Evolutionary conservation across 1,140 invertebrate species (phyloP).

Genomic region (Drosophila parvula): DNA sequence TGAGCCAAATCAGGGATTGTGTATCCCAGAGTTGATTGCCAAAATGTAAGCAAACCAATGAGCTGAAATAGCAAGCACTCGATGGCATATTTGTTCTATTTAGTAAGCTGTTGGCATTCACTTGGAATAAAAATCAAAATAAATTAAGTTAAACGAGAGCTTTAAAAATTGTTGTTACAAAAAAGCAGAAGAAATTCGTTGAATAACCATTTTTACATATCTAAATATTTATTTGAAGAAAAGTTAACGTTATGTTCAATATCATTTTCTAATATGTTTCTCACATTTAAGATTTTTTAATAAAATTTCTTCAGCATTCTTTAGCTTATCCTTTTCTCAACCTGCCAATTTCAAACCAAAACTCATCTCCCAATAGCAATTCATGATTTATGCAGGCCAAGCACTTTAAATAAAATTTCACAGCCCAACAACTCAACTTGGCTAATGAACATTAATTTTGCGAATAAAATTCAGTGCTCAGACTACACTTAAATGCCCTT

Average conservation of each 20-base stretch:
- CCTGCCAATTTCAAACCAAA: background rate
- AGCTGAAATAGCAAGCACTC: slow-evolving; percentile 4
- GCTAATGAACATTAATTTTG: slow-evolving; percentile 31
- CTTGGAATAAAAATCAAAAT: slow-evolving; percentile 10
- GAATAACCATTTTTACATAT: no score
- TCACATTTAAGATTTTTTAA: no score
- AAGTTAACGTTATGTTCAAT: no score
- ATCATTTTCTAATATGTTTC: no score
- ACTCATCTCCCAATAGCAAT: background rate
- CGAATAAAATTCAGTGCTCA: slow-evolving; percentile 6
- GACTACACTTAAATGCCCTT: slow-evolving; percentile 9
- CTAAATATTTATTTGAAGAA: no score
- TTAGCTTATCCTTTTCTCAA: background rate
- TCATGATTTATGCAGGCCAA: slow-evolving; percentile 9
- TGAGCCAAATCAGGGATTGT: slow-evolving; percentile 18
- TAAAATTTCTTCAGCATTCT: background rate
- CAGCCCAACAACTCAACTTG: slow-evolving; percentile 2
- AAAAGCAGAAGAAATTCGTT: background rate
- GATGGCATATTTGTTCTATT: background rate
- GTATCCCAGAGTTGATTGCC: slow-evolving; percentile 14
- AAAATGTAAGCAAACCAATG: slow-evolving; percentile 31
- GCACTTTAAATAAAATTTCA: slow-evolving; percentile 29
- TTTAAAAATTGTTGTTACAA: background rate
- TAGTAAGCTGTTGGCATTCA: slow-evolving; percentile 8
- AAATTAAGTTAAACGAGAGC: slow-evolving; percentile 8